phyloP scores from a whole-genome alignment of 1,140 invertebrate genomes.

The Nymphalis io region DNA sequence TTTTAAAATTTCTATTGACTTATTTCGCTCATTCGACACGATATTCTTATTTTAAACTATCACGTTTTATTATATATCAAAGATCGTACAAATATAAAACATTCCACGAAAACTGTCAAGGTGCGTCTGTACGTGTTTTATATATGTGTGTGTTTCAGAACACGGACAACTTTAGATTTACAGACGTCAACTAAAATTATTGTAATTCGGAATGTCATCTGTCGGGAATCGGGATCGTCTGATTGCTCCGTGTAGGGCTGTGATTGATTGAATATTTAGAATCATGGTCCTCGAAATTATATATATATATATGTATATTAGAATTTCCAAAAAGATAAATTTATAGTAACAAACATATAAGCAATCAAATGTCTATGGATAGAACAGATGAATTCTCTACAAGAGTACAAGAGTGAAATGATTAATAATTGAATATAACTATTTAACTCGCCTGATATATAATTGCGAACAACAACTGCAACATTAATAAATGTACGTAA shows the following conservation, averaged over 20 bases:
- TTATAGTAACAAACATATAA: no score
- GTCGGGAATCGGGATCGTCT: constrained; percentile 45
- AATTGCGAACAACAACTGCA: neutral
- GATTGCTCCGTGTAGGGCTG: constrained; percentile 38
- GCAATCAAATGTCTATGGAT: no score
- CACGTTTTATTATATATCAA: constrained; percentile 5
- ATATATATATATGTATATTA: constrained; percentile 29
- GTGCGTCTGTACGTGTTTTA: neutral
- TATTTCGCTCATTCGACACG: constrained; percentile 25
- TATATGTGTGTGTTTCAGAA: neutral
- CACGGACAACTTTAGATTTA: constrained; percentile 28
- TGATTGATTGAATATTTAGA: constrained; percentile 27
- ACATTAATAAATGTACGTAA: neutral
- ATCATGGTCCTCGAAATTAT: no score
- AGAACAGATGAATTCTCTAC: no score
- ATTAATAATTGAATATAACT: no score
- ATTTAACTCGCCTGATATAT: neutral
- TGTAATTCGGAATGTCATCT: constrained; percentile 52
- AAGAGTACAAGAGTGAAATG: no score
- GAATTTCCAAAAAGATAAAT: no score
- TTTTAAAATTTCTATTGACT: constrained; percentile 32
- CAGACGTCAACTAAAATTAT: constrained; percentile 49
- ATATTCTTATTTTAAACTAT: constrained; percentile 14
- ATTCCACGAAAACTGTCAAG: neutral
- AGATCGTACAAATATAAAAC: constrained; percentile 16